These are phyloP conservation scores for Periplaneta americana DNA, from an alignment of 1,140 invertebrate genomes.

Conservation along the genomic window DNA sequence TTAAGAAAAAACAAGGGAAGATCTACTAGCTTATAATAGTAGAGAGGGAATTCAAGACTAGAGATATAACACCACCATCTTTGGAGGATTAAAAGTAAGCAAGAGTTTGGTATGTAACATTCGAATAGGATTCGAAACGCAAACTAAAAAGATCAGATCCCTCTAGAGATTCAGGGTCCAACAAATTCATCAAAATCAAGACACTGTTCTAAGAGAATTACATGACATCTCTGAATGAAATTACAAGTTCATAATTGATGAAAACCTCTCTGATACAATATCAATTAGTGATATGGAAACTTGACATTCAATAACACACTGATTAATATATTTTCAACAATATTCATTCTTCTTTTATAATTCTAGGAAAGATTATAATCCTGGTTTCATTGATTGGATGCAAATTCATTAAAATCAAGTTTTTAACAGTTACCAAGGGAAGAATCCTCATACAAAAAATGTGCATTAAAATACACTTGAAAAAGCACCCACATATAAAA, in stretches of 20 bases:
- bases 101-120: too few relatives aligned
- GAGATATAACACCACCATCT: too few relatives aligned
- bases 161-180: too few relatives aligned
- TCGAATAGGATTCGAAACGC: too few relatives aligned
- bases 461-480: neutral
- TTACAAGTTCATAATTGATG: neutral
- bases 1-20: too few relatives aligned
- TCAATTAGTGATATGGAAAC: neutral
- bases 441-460: neutral
- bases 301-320: neutral
- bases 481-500: neutral
- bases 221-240: too few relatives aligned
- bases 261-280: neutral
- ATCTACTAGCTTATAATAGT: too few relatives aligned
- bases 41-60: too few relatives aligned
- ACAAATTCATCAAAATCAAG: too few relatives aligned
- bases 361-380: neutral
- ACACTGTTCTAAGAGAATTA: neutral
- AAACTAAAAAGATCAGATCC: too few relatives aligned
- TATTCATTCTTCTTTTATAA: neutral
- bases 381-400: neutral
- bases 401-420: neutral
- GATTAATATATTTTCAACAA: neutral
- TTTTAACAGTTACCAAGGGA: neutral
- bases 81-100: too few relatives aligned